Percentiles rank a stretch among this genome's conserved stretches.
phyloP scores from a whole-genome alignment of 1,140 invertebrate species.

The Magallana gigas region DNA sequence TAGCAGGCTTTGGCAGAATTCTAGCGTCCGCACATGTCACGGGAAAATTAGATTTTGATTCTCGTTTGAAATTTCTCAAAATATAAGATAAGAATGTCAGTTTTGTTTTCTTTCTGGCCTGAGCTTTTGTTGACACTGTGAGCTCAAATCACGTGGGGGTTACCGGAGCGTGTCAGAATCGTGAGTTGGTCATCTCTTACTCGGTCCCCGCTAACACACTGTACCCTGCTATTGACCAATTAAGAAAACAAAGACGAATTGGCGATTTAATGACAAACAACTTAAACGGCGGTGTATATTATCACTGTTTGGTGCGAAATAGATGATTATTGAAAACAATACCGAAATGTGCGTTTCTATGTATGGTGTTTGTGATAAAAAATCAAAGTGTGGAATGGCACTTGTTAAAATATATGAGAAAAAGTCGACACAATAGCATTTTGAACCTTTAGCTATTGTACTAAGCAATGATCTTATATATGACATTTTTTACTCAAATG shows the following conservation, averaged over 20 bases:
- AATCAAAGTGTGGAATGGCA: background rate
- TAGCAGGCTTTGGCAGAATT: constrained; percentile 1
- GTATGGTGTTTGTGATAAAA: background rate
- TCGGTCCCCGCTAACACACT: background rate
- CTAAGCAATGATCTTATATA: too few relatives aligned
- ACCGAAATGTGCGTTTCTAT: too few relatives aligned
- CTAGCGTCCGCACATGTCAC: constrained; percentile 21
- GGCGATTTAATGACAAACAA: background rate
- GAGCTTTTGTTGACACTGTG: constrained; percentile 37
- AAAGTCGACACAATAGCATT: too few relatives aligned
- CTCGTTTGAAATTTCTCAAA: constrained; percentile 28
- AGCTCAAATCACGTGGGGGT: constrained; percentile 38
- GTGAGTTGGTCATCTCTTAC: constrained; percentile 1
- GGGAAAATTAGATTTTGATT: background rate
- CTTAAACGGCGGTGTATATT: background rate
- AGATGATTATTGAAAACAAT: too few relatives aligned
- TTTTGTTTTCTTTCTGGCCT: background rate
- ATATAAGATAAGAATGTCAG: constrained; percentile 22
- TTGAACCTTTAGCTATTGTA: too few relatives aligned
- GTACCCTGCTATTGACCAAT: background rate
- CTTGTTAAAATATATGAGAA: background rate
- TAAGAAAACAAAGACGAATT: background rate
- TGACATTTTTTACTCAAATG: too few relatives aligned
- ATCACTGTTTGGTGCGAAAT: background rate
- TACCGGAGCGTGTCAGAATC: background rate